Conservation (phyloP, 2,888 invertebrate genomes). For the Danaus chrysippus region DNA sequence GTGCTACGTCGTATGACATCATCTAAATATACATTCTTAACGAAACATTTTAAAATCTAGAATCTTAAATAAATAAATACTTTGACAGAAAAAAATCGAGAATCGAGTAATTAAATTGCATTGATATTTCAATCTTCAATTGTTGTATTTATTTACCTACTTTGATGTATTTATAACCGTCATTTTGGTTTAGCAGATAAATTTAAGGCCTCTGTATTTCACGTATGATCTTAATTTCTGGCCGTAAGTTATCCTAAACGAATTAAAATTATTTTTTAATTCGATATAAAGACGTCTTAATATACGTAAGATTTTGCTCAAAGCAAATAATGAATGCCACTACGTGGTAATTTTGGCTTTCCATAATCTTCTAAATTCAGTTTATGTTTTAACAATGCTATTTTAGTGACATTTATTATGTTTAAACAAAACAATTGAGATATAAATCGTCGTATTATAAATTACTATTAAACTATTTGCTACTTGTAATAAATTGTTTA, state of each 20-base stretch:
- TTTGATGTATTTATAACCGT: too few species aligned
- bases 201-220: too few species aligned
- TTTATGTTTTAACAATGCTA: neutral
- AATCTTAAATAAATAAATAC: neutral
- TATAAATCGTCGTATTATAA: too few species aligned
- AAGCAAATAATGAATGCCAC: constrained; percentile 15
- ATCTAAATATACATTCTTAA: neutral
- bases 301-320: constrained; percentile 8
- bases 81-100: neutral
- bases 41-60: neutral
- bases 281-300: neutral
- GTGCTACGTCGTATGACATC: neutral
- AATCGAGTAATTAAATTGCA: too few species aligned
- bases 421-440: too few species aligned
- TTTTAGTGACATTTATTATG: neutral
- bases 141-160: too few species aligned
- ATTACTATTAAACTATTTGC: too few species aligned
- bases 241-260: neutral
- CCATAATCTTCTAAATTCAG: neutral
- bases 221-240: too few species aligned
- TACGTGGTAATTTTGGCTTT: constrained; percentile 19
- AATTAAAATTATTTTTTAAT: neutral
- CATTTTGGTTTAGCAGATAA: too few species aligned
- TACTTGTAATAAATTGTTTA: too few species aligned
- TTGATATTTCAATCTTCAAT: too few species aligned